Evolutionary conservation across 2,888 invertebrate genomes (phyloP).

Genomic region (Ormyrus labotus): DNA sequence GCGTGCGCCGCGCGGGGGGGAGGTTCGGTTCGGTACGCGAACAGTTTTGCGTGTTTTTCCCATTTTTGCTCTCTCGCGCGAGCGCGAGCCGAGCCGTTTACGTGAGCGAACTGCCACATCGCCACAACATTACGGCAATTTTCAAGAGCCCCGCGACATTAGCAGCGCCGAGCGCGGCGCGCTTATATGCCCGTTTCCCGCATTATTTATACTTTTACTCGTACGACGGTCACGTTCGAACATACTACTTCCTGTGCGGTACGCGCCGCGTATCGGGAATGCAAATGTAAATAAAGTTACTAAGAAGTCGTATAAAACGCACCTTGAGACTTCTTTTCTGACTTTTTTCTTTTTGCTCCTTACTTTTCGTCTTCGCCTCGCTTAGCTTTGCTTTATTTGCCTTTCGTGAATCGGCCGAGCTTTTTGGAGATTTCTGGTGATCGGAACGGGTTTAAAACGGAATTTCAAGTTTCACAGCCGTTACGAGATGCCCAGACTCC

Average conservation of each 20-base stretch:
- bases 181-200: slow-evolving; percentile 56
- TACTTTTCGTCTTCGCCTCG: background rate
- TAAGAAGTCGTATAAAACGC: slow-evolving; percentile 60
- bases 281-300: slow-evolving; percentile 67
- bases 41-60: background rate
- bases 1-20: background rate
- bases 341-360: slow-evolving; percentile 1
- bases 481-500: too few species aligned
- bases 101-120: slow-evolving; percentile 5
- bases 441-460: too few species aligned
- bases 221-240: slow-evolving; percentile 70
- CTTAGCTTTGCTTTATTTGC: too few species aligned
- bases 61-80: slow-evolving; percentile 6
- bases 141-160: slow-evolving; percentile 24
- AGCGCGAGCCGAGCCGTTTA: background rate
- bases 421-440: too few species aligned
- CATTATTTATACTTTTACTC: slow-evolving; percentile 67
- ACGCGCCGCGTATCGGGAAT: slow-evolving; percentile 66
- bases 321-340: slow-evolving; percentile 40
- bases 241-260: slow-evolving; percentile 69
- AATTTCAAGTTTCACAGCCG: too few species aligned
- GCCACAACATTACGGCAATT: slow-evolving; percentile 29
- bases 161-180: background rate
- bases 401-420: too few species aligned
- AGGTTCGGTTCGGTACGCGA: background rate